These are phyloP conservation scores for Pangasianodon hypophthalmus DNA, from an alignment of 2,113 vertebrate genomes.

Conservation along the genomic window DNA sequence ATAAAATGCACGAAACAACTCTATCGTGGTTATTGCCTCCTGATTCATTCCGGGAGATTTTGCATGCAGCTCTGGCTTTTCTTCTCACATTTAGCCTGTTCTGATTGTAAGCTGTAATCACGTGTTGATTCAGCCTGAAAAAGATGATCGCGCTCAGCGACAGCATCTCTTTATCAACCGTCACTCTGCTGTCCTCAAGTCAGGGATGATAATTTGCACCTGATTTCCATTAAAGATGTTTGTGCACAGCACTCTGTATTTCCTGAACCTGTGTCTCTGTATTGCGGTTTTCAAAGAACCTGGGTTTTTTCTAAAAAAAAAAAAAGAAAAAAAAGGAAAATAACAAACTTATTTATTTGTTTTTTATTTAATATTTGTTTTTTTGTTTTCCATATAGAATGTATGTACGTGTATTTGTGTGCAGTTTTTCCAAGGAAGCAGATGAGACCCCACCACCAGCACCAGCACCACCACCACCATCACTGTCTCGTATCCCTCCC, in stretches of 20 bases:
- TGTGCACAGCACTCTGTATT: constrained; percentile 50
- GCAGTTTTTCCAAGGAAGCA: background rate
- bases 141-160: background rate
- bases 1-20: constrained; percentile 12
- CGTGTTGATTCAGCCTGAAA: constrained; percentile 25
- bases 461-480: background rate
- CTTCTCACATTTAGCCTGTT: constrained; percentile 15
- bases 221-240: constrained; percentile 55
- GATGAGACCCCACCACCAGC: background rate
- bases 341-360: background rate
- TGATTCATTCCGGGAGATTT: constrained; percentile 22
- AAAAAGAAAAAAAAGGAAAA: background rate
- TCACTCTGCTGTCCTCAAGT: constrained; percentile 2
- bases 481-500: background rate
- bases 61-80: background rate
- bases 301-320: background rate
- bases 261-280: constrained; percentile 31
- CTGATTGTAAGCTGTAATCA: constrained; percentile 9
- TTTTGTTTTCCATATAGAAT: background rate
- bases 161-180: background rate
- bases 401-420: background rate
- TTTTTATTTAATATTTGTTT: background rate
- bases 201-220: constrained; percentile 48
- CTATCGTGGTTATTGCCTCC: background rate
- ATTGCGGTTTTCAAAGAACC: background rate